Evolutionary conservation across 53 echinoderm and acorn worm genomes (phyloP).

Genomic region (Echinometra lucunter): DNA sequence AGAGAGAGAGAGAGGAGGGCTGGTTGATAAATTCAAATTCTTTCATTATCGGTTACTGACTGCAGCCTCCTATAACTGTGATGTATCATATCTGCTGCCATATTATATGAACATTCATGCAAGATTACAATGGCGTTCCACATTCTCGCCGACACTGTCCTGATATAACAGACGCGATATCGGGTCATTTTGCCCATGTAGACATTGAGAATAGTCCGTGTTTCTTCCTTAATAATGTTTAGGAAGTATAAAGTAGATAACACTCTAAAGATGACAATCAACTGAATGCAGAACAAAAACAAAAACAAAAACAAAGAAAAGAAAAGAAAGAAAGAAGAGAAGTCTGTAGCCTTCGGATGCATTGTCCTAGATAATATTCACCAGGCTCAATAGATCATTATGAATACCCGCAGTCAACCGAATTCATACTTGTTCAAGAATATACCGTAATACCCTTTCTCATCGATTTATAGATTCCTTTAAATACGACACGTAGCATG

Average conservation of each 20-base stretch:
- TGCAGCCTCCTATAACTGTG: neutral
- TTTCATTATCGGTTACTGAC: constrained; percentile 28
- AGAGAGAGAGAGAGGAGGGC: neutral
- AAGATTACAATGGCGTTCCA: neutral
- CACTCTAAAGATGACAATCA: neutral
- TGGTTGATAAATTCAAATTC: neutral
- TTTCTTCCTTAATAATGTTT: neutral
- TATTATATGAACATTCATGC: neutral
- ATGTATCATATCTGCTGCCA: neutral
- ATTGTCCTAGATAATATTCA: too few relatives aligned
- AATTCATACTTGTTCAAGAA: too few relatives aligned
- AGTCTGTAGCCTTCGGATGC: too few relatives aligned
- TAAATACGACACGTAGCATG: too few relatives aligned
- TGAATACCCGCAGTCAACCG: too few relatives aligned
- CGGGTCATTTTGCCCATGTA: neutral
- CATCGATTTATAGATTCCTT: too few relatives aligned
- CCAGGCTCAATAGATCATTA: too few relatives aligned
- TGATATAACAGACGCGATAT: neutral
- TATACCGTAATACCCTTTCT: too few relatives aligned
- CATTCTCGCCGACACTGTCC: neutral
- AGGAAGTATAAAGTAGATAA: neutral
- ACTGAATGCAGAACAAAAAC: too few relatives aligned
- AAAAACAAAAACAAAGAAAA: neutral
- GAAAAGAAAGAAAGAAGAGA: neutral
- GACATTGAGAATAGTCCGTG: neutral